A percentile compares a stretch with the other conserved stretches of the same genome.
Conservation (phyloP, 2,888 invertebrate genomes). For the Callosobruchus maculatus region DNA sequence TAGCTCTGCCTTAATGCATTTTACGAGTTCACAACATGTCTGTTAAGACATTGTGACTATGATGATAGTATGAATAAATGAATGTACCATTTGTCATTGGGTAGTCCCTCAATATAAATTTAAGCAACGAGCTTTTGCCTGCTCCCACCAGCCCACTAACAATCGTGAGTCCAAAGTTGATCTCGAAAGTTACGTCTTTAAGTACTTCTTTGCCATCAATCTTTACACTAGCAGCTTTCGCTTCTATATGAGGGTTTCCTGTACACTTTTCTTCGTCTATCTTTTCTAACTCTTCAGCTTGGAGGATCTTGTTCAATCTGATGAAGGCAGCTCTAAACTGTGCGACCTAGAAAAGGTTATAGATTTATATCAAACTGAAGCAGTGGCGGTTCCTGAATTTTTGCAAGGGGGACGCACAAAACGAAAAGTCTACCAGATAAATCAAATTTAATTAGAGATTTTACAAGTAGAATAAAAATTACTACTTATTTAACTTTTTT, state of each 20-base stretch:
- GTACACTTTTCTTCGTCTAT: conserved; percentile 5
- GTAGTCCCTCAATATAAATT: conserved; percentile 45
- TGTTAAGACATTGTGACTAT: too few relatives aligned
- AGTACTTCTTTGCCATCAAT: conserved; percentile 39
- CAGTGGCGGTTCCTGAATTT: too few relatives aligned
- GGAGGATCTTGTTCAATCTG: conserved; percentile 19
- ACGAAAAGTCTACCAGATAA: too few relatives aligned
- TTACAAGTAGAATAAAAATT: too few relatives aligned
- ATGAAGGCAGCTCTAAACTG: conserved; percentile 23
- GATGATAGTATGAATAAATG: too few relatives aligned
- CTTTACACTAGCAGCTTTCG: conserved; percentile 13
- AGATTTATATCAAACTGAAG: too few relatives aligned
- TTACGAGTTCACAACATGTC: too few relatives aligned
- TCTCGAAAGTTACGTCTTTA: conserved; percentile 43
- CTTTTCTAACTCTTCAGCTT: conserved; percentile 16
- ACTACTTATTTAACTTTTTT: too few relatives aligned
- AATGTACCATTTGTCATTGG: conserved; percentile 38
- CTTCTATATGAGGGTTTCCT: conserved; percentile 9
- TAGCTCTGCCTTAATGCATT: too few relatives aligned
- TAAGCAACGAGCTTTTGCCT: conserved; percentile 55
- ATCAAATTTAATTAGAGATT: too few relatives aligned
- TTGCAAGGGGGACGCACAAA: too few relatives aligned
- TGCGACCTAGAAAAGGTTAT: conserved; percentile 8
- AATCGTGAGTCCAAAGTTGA: conserved; percentile 47
- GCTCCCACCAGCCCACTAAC: conserved; percentile 64